Evolutionary conservation across 2,113 vertebrate genomes (phyloP).

Genomic region (Myotis brandtii): DNA sequence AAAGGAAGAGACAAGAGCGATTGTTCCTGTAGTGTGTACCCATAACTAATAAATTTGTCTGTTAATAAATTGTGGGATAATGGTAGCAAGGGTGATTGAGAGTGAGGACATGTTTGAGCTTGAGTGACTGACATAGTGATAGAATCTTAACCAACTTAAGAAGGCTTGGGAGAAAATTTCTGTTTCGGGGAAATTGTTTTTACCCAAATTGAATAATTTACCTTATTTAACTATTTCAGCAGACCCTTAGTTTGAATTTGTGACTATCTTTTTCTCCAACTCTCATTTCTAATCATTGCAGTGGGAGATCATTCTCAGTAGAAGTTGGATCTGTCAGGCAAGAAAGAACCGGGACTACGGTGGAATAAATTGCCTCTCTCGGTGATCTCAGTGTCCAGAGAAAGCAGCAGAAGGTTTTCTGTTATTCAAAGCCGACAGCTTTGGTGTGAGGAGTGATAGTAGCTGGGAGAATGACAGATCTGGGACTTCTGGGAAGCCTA

Average conservation of each 20-base stretch:
- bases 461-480: not conserved
- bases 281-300: not conserved
- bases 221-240: not conserved
- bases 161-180: not conserved
- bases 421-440: not conserved
- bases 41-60: not conserved
- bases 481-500: not conserved
- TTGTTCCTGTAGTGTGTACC: not conserved
- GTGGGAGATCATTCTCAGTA: constrained; percentile 29
- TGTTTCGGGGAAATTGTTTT: not conserved
- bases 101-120: not conserved
- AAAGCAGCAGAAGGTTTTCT: constrained; percentile 44
- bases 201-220: not conserved
- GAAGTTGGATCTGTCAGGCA: constrained; percentile 29
- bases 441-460: not conserved
- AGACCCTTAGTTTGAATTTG: constrained; percentile 16
- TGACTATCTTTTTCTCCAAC: not conserved
- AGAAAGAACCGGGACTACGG: not conserved
- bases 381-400: not conserved
- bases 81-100: not conserved
- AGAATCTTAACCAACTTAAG: not conserved
- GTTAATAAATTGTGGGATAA: not conserved
- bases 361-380: not conserved
- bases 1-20: not conserved
- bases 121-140: not conserved